Conservation (phyloP, 2,113 vertebrate species). For the Marcusenius ussheri region DNA sequence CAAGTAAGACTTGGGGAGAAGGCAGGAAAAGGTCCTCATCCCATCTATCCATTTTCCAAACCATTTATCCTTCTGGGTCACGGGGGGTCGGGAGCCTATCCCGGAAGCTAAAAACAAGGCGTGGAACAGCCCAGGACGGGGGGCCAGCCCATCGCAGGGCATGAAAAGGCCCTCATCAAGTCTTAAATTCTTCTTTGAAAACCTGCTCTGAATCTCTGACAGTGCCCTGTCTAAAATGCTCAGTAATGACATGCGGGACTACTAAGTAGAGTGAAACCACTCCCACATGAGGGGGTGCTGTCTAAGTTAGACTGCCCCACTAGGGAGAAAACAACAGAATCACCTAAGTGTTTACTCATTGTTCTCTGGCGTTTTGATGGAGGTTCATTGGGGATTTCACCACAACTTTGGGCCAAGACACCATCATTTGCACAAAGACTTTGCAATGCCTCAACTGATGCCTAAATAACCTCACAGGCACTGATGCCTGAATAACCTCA, state of each 20-base stretch:
- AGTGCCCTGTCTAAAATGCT: slow-evolving; percentile 9
- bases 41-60: too few relatives aligned
- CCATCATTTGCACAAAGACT: neutral
- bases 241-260: neutral
- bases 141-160: too few relatives aligned
- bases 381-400: neutral
- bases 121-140: too few relatives aligned
- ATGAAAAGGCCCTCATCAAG: neutral
- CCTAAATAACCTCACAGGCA: neutral
- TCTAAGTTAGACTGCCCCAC: too few relatives aligned
- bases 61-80: too few relatives aligned
- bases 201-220: slow-evolving; percentile 16
- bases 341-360: neutral
- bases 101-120: too few relatives aligned
- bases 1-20: too few relatives aligned
- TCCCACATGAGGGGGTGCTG: too few relatives aligned
- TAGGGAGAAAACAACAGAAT: neutral
- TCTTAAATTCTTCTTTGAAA: slow-evolving; percentile 13
- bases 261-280: neutral
- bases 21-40: too few relatives aligned
- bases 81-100: too few relatives aligned
- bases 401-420: neutral
- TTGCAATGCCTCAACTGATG: neutral
- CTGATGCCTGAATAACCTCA: too few relatives aligned
- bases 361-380: neutral